A percentile compares a stretch with the other conserved stretches of the same genome.
These are phyloP conservation scores for Onychomys torridus DNA, from an alignment of 2,797 vertebrate species.

Conservation along the genomic window DNA sequence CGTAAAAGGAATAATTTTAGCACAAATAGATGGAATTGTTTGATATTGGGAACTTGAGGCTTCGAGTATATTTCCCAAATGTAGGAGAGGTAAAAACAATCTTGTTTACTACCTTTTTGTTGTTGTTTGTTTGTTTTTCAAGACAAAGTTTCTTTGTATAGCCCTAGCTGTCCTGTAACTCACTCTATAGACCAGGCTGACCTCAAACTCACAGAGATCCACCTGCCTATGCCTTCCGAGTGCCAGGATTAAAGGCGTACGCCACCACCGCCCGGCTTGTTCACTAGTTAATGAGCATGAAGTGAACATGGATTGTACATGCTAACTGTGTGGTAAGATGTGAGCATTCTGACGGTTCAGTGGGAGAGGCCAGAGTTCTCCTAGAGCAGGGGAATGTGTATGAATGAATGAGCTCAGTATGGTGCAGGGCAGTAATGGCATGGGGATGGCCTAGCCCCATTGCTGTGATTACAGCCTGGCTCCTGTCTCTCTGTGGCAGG, in stretches of 20 bases:
- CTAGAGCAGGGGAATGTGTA: background rate
- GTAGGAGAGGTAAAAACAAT: background rate
- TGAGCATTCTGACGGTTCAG: background rate
- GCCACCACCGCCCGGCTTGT: too few relatives aligned
- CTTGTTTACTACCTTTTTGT: background rate
- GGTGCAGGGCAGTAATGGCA: background rate
- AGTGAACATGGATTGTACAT: background rate
- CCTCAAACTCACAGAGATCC: background rate
- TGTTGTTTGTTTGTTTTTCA: background rate
- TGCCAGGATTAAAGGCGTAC: background rate
- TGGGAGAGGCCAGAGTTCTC: background rate
- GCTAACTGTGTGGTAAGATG: background rate
- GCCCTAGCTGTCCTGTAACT: background rate
- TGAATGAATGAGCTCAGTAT: background rate
- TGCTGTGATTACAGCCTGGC: accelerated
- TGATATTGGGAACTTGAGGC: background rate
- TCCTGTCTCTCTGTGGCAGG: background rate
- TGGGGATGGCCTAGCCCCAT: accelerated
- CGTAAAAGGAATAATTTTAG: background rate
- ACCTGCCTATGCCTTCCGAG: background rate
- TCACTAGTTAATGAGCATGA: background rate
- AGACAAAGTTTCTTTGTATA: background rate
- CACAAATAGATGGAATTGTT: constrained; percentile 8
- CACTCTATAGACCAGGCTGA: background rate
- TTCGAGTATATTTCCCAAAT: background rate